Percentiles rank a stretch among this genome's conserved stretches.
Evolutionary conservation across 2,797 vertebrate genomes (phyloP).

Genomic region (Lutjanus campechanus): DNA sequence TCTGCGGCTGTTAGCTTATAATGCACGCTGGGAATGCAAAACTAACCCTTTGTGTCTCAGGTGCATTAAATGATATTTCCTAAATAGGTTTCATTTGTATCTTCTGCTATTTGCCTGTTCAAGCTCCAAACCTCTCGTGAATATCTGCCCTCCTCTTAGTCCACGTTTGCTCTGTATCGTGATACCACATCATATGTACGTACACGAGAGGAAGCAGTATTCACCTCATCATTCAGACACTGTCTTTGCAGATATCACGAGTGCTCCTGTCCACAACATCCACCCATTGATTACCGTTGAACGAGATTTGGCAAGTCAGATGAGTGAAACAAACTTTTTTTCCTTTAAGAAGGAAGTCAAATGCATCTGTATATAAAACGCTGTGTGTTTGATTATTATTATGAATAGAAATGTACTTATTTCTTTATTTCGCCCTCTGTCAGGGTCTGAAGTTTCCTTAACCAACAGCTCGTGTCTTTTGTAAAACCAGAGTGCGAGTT

Average conservation of each 20-base stretch:
- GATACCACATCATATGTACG: background rate
- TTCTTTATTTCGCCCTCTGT: constrained; percentile 77
- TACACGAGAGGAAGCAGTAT: constrained; percentile 27
- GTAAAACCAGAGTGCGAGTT: constrained; percentile 60
- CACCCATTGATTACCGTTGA: constrained; percentile 49
- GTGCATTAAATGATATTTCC: constrained; percentile 52
- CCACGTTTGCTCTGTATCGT: constrained; percentile 9
- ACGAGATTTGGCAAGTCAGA: constrained; percentile 73
- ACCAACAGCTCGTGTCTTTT: constrained; percentile 69
- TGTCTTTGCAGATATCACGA: background rate
- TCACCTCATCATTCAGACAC: constrained; percentile 12
- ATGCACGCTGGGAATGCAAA: constrained; percentile 46
- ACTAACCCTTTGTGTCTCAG: constrained; percentile 39
- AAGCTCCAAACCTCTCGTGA: constrained; percentile 43
- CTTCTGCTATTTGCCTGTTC: constrained; percentile 71
- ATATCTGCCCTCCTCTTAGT: constrained; percentile 31
- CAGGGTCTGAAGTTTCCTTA: constrained; percentile 72
- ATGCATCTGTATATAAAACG: constrained; percentile 82
- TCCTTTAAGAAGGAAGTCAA: constrained; percentile 85
- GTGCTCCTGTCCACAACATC: constrained; percentile 22
- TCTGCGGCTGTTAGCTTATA: constrained; percentile 30
- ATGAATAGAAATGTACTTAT: constrained; percentile 78
- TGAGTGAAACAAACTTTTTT: constrained; percentile 77
- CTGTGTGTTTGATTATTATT: constrained; percentile 83
- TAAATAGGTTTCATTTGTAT: constrained; percentile 72